Percentiles rank a stretch among this genome's conserved stretches.
Evolutionary conservation across 2,888 invertebrate genomes (phyloP).

Genomic region (Neria commutata): DNA sequence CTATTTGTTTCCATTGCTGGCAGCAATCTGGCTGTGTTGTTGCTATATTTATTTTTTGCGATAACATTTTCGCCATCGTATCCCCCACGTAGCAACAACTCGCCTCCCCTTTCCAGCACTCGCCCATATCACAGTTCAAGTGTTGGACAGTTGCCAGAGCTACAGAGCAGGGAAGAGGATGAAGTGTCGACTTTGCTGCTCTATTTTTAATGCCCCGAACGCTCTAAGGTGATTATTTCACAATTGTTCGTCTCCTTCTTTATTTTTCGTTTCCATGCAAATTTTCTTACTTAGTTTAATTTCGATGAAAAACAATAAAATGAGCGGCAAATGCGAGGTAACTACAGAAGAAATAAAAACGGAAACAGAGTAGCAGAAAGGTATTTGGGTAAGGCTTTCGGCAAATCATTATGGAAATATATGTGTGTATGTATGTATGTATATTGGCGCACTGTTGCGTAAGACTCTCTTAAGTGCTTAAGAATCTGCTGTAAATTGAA

Average conservation of each 20-base stretch:
- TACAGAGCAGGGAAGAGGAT: too few species aligned
- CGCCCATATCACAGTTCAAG: not conserved
- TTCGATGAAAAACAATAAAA: not conserved
- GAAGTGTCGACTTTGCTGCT: too few species aligned
- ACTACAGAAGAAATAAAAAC: not conserved
- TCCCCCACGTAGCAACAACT: not conserved
- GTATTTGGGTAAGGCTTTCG: not conserved
- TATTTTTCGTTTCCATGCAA: not conserved
- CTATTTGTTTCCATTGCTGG: not conserved
- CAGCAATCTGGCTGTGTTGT: too few species aligned
- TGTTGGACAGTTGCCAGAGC: too few species aligned
- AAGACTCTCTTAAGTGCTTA: too few species aligned
- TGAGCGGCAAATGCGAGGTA: not conserved
- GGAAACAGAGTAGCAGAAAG: not conserved
- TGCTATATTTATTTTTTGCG: not conserved
- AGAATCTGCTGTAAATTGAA: too few species aligned
- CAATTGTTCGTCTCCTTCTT: conserved; percentile 39
- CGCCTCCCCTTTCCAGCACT: not conserved
- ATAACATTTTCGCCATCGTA: not conserved
- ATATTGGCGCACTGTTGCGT: too few species aligned
- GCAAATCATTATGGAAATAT: not conserved
- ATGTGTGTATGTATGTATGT: not conserved
- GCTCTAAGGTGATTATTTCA: conserved; percentile 48
- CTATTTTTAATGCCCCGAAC: conserved; percentile 14
- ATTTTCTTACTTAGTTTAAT: too few species aligned